A percentile compares a stretch with the other conserved stretches of the same genome.
phyloP scores from a whole-genome alignment of 1,140 invertebrate genomes.

The Drosophila auraria region DNA sequence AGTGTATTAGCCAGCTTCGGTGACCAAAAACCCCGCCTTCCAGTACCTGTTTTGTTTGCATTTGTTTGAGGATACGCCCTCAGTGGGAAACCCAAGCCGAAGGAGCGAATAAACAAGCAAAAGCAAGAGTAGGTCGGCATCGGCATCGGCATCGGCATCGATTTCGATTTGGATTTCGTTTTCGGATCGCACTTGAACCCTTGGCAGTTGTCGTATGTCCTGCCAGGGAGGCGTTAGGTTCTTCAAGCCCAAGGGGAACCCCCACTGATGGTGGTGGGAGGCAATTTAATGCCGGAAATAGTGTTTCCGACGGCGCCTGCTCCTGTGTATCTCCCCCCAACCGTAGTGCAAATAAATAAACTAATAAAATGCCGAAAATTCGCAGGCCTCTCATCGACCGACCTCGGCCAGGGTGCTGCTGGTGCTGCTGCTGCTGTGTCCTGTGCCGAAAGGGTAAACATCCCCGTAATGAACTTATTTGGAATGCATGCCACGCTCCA shows the following conservation, averaged over 20 bases:
- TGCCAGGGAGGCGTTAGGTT: background rate
- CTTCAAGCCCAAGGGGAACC: too few species aligned
- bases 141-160: slow-evolving; percentile 4
- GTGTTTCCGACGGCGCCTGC: slow-evolving; percentile 54
- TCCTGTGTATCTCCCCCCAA: slow-evolving; percentile 1
- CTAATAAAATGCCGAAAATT: slow-evolving; percentile 71
- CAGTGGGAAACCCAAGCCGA: background rate
- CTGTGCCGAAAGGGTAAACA: slow-evolving; percentile 50
- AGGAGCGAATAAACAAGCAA: slow-evolving; percentile 15
- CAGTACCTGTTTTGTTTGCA: slow-evolving; percentile 18
- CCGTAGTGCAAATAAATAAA: slow-evolving; percentile 64
- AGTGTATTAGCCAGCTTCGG: background rate
- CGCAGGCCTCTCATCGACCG: slow-evolving; percentile 4
- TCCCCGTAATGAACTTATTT: slow-evolving; percentile 74
- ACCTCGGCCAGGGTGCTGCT: background rate
- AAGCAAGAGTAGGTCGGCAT: background rate
- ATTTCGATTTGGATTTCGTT: slow-evolving; percentile 14
- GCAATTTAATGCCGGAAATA: slow-evolving; percentile 73
- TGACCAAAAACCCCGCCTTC: slow-evolving; percentile 1
- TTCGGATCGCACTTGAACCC: slow-evolving; percentile 19
- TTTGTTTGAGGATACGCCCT: slow-evolving; percentile 2
- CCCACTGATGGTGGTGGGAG: slow-evolving; percentile 5
- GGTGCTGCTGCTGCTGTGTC: background rate
- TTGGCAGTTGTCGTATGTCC: slow-evolving; percentile 19
- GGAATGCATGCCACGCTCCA: slow-evolving; percentile 71